phyloP scores from a whole-genome alignment of 2,797 vertebrate genomes.

The Huso huso region DNA sequence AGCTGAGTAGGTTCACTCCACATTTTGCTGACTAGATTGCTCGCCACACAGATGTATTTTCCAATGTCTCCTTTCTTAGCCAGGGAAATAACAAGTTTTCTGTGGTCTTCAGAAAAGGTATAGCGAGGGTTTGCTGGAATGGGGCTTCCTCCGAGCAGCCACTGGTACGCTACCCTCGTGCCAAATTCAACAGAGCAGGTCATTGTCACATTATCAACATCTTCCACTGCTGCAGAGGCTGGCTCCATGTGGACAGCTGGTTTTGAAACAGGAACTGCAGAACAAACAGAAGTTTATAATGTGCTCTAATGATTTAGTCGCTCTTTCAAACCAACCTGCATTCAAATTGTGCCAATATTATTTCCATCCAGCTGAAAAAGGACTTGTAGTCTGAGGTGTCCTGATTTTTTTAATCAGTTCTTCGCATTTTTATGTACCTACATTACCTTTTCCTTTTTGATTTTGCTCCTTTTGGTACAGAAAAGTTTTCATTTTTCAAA shows the following conservation, averaged over 20 bases:
- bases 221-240: conserved; percentile 67
- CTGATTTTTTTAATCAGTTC: no score
- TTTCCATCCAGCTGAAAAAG: no score
- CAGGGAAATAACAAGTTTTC: conserved; percentile 68
- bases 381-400: no score
- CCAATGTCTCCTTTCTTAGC: conserved; percentile 83
- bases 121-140: conserved; percentile 50
- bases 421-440: no score
- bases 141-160: conserved; percentile 67
- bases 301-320: no score
- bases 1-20: conserved; percentile 61
- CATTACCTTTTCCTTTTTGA: no score
- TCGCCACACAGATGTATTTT: conserved; percentile 72
- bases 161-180: conserved; percentile 70
- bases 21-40: conserved; percentile 68
- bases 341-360: no score
- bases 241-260: conserved; percentile 64
- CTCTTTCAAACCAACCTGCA: no score
- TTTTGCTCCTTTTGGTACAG: no score
- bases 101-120: conserved; percentile 60
- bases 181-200: conserved; percentile 69
- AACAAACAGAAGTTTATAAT: not conserved
- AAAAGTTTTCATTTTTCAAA: no score
- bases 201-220: conserved; percentile 77
- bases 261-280: conserved; percentile 71